Conservation (phyloP, 2,888 invertebrate species). For the Drosophila vallismaia region DNA sequence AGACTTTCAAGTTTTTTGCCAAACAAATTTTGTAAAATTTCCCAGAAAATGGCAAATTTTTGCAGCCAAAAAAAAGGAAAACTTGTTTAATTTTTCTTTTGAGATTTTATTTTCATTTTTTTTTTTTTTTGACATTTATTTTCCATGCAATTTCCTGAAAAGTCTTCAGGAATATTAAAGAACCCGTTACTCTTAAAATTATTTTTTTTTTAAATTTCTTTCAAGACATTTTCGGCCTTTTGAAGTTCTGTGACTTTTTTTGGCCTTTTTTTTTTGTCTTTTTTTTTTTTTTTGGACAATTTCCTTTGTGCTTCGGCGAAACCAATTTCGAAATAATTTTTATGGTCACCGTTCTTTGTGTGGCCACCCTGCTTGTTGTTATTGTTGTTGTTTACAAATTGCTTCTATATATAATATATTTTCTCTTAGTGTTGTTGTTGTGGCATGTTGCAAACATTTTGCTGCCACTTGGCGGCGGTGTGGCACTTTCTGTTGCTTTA, state of each 20-base stretch:
- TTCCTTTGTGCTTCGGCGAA: constrained; percentile 11
- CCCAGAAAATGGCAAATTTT: neutral
- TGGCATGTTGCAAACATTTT: constrained; percentile 51
- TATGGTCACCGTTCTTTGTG: constrained; percentile 32
- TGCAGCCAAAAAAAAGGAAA: neutral
- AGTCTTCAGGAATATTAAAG: neutral
- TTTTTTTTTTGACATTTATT: neutral
- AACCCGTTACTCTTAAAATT: neutral
- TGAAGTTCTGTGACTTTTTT: constrained; percentile 16
- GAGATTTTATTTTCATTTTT: neutral
- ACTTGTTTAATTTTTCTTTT: too few species aligned
- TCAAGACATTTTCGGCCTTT: constrained; percentile 8
- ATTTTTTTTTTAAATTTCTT: neutral
- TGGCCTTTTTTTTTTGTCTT: neutral
- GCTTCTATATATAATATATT: constrained; percentile 2
- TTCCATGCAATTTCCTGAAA: neutral
- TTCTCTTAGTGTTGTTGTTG: constrained; percentile 15
- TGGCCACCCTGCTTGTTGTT: constrained; percentile 18
- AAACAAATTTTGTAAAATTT: neutral
- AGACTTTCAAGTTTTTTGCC: neutral
- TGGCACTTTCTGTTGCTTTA: constrained; percentile 39
- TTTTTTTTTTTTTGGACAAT: constrained; percentile 16
- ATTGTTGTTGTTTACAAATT: constrained; percentile 25
- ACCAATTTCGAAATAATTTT: constrained; percentile 32
- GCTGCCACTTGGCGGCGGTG: constrained; percentile 44